Evolutionary conservation across 2,888 invertebrate genomes (phyloP).

Genomic region (Platycheirus albimanus): DNA sequence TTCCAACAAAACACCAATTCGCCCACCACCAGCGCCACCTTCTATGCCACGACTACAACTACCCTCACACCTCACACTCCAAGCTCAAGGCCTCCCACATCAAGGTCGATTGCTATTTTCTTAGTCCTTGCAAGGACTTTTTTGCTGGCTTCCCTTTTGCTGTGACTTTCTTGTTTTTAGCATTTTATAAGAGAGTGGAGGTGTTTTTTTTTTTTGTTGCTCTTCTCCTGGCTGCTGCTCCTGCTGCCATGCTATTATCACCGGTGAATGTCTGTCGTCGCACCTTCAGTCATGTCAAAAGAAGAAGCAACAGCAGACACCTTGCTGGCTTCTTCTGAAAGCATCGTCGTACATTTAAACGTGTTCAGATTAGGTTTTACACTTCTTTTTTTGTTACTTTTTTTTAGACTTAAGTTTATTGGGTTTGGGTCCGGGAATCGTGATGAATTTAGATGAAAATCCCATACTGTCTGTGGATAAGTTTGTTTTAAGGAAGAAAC

Average conservation of each 20-base stretch:
- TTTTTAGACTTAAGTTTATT: conserved; percentile 17
- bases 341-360: conserved; percentile 51
- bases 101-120: conserved; percentile 74
- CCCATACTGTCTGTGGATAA: background rate
- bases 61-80: conserved; percentile 30
- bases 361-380: conserved; percentile 57
- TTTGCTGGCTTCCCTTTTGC: conserved; percentile 44
- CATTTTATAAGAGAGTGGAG: conserved; percentile 27
- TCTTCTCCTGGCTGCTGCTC: conserved; percentile 3
- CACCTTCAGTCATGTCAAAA: conserved; percentile 47
- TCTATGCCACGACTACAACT: background rate
- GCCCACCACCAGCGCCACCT: too few species aligned
- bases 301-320: conserved; percentile 38
- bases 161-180: conserved; percentile 45
- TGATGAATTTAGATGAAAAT: conserved; percentile 10
- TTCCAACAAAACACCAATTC: conserved; percentile 65
- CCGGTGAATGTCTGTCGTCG: conserved; percentile 54
- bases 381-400: background rate
- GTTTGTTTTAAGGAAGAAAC: background rate
- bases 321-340: conserved; percentile 29
- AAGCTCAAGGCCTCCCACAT: conserved; percentile 28
- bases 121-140: conserved; percentile 58
- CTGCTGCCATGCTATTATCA: conserved; percentile 42
- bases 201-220: conserved; percentile 21
- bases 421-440: conserved; percentile 12